Percentiles rank a stretch among this genome's conserved stretches.
These are phyloP conservation scores for Peromyscus aztecus DNA, from an alignment of 2,797 vertebrate species.

Conservation along the genomic window DNA sequence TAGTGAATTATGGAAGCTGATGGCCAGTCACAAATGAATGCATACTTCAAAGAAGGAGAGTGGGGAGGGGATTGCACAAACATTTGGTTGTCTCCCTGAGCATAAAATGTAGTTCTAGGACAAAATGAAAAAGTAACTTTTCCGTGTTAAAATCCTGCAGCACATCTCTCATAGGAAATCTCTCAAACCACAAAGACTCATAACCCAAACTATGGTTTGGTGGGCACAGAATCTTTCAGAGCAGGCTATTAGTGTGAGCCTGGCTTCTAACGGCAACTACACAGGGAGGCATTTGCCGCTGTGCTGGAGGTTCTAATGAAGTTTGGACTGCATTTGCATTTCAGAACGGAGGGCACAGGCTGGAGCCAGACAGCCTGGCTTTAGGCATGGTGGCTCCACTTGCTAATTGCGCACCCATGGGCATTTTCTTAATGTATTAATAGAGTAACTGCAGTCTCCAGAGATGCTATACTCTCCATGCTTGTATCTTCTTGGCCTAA, in stretches of 20 bases:
- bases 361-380: conserved; percentile 1
- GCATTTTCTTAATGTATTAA: conserved; percentile 1
- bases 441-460: not conserved
- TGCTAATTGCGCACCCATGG: not conserved
- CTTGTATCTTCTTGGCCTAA: not conserved
- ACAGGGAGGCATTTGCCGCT: not conserved
- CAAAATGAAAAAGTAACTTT: not conserved
- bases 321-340: not conserved
- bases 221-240: not conserved
- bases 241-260: not conserved
- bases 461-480: not conserved
- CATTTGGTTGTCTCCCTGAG: not conserved
- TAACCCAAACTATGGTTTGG: not conserved
- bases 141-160: not conserved
- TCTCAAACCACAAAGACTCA: not conserved
- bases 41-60: not conserved
- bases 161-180: not conserved
- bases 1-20: not conserved
- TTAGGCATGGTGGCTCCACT: not conserved
- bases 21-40: not conserved
- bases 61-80: not conserved
- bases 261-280: not conserved
- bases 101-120: not conserved
- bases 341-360: not conserved
- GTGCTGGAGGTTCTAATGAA: not conserved